Base-by-base conservation (phyloP, 2,888 invertebrate genomes). In the Oscheius onirici region DNA sequence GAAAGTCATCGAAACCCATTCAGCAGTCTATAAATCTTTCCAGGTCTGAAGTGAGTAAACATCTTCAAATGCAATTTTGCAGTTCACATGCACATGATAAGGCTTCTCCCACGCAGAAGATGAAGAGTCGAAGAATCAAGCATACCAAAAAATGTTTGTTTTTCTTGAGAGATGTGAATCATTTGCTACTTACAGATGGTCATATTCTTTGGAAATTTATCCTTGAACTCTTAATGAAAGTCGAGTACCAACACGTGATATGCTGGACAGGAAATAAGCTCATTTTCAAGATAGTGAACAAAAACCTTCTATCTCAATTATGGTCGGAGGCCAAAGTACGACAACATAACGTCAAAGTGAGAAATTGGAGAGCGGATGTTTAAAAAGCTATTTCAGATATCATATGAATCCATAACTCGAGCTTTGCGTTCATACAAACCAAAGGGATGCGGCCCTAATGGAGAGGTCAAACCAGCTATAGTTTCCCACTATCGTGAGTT, bases 191-290 rank as follows among this genome's bases (percentile, higher is more conserved):
- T 63, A 0, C 20, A 63, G 63, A 63, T 28, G 63, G 63, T 8
- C 63, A 63, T 28, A 63, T 63, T 49, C 28, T 63, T 11, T 63
- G 63, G 63, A 63, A 63, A 28, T 63, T 63, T 17, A 28, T 63
- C 1, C 26, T 63, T 11, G 63, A 63, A 20, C 63, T 63, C 3
- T 20, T 63, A 15, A 46, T 63, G 49, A 63, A 63, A 1, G 17
- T 28, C 6, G 43, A 26, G 28, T 28, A 63, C 28, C 3, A 49
- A 13, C 17, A 24, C 28, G 63, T 63, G 26, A 46, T 63, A 6
- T 49, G 63, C 28, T 63, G 63, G 63, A 63, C 63, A 5, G 63
- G 63, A 15, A 22, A 63, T 15, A 24, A 17, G 13, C 49, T 63
- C 1, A n/a, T 24, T 26, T 63, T 46, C 49, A 46, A 49, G 26